Percentiles rank a stretch among this genome's conserved stretches.
Evolutionary conservation across 2,797 vertebrate species (phyloP).

Genomic region (Diglossa cyanea): DNA sequence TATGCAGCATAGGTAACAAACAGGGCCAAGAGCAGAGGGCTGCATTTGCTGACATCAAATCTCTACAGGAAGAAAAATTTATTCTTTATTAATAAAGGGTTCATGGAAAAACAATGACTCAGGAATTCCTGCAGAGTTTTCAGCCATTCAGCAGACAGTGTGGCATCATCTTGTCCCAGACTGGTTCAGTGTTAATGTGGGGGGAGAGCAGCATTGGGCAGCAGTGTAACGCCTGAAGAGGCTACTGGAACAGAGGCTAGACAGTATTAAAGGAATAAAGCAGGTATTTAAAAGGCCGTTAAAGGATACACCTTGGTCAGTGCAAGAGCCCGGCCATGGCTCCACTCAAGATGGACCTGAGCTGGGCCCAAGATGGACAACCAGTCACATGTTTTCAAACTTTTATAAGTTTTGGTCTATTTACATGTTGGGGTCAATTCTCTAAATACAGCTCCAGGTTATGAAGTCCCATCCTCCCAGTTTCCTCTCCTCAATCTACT

Average conservation of each 20-base stretch:
- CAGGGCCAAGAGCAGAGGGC: not conserved
- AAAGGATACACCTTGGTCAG: not conserved
- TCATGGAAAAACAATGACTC: not conserved
- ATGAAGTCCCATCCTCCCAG: not conserved
- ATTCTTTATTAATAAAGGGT: not conserved
- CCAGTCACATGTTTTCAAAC: not conserved
- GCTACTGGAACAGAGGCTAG: not conserved
- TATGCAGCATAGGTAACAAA: accelerated
- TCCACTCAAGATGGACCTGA: not conserved
- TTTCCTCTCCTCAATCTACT: too few relatives aligned
- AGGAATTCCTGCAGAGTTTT: not conserved
- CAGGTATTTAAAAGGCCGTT: not conserved
- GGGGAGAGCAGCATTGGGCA: not conserved
- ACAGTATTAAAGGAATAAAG: not conserved
- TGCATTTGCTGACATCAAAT: not conserved
- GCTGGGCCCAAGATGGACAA: too few relatives aligned
- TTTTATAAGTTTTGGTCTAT: not conserved
- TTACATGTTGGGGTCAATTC: not conserved
- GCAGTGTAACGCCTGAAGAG: not conserved
- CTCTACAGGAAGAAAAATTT: not conserved
- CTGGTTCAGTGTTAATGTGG: accelerated
- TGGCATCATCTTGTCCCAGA: not conserved
- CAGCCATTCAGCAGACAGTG: not conserved
- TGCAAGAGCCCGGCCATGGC: not conserved
- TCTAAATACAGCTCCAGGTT: not conserved